Evolutionary conservation across 2,888 invertebrate species (phyloP), one percentile per base, ranked within the genome.

Genomic region (Ormyrus nitidulus): DNA sequence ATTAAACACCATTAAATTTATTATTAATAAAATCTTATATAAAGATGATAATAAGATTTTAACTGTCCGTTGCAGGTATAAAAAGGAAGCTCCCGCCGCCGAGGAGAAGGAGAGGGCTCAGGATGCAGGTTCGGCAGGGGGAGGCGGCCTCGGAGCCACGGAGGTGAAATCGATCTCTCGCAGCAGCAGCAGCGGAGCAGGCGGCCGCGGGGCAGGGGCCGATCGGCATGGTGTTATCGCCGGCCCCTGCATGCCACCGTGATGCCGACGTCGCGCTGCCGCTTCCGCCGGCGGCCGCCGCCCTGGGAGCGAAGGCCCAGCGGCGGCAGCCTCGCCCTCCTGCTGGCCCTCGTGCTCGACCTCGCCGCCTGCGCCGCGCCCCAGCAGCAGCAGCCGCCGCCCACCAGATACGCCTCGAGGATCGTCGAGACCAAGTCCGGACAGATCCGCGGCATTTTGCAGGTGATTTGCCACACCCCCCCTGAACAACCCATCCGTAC

Each of bases 381-480:
- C 48, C 48, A n/a, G 44, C 54, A 6, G 49, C 59, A 53, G 83
- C 83, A 19, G n/a, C 85, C 84, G 79, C 73, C 93, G 84, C 94
- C 93, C 79, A 94, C 94, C 83, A 93, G 95, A 77, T 95, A 95
- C 92, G 94, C 95, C 90, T 95, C 95, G 84, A 93, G 95, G 89
- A 95, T 96, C 86, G 95, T 96, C 86, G 95, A 95, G 91, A 96
- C 96, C 59, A 94, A 95, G 80, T 87, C 87, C 79, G 90, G 90
- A 81, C 90, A 89, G 82, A 89, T 90, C 80, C 88, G 89, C 46
- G 90, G 90, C 74, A 89, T 90, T 83, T 84, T 90, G 76, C 90
- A 89, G 91, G 91, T 89, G 83, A 59, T 75, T 64, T 3, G 2
- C 34, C 34, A 34, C 2, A 19, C n/a, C 34, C 34, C 34, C 34